Percentiles rank a stretch among this genome's conserved stretches.
Evolutionary conservation across 2,113 vertebrate genomes (phyloP).

Genomic region (pig (Sus scrofa)): T2T-Sscrofa CM000828.6:52281001-52281500

Average conservation of each 20-base stretch:
- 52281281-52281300: slow-evolving; percentile 51
- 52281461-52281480: not conserved
- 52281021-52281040: not conserved
- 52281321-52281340: slow-evolving; percentile 49
- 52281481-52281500: not conserved
- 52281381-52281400: not conserved
- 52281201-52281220: slow-evolving; percentile 5
- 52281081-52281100: slow-evolving; percentile 8
- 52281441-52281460: not conserved
- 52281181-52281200: not conserved
- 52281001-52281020: slow-evolving; percentile 23
- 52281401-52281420: slow-evolving; percentile 30
- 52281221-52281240: no score
- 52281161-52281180: not conserved
- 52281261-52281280: not conserved
- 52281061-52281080: not conserved
- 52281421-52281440: slow-evolving; percentile 8
- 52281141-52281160: not conserved
- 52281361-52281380: not conserved
- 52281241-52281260: slow-evolving; percentile 15
- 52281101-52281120: not conserved
- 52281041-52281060: slow-evolving; percentile 24
- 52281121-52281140: not conserved
- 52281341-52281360: slow-evolving; percentile 36
- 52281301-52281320: slow-evolving; percentile 3